Evolutionary conservation across 2,888 invertebrate genomes (phyloP), one percentile per base, ranked within the genome.

Genomic region (Morpho deidamia): DNA sequence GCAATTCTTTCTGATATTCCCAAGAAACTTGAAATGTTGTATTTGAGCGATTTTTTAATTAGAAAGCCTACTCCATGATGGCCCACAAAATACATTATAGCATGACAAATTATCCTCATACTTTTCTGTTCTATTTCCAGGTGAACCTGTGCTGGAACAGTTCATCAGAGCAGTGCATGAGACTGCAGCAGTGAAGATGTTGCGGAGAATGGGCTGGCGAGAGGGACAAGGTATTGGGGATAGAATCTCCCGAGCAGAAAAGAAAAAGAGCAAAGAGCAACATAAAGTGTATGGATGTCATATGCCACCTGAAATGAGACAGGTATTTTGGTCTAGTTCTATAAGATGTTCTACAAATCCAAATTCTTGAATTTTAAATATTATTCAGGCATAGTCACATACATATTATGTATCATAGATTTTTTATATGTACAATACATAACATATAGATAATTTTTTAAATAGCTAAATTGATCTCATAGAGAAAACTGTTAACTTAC

Each of bases 191-290:
- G 94, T 97, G 42, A 91, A 92, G 58, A 91, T 99, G 70, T 85
- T 99, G 38, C 93, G 94, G 51, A 94, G 94, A 62, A 96, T 99
- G 95, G 99, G 99, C 0, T 98, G 99, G 96, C 93, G 94, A 65
- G 94, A 94, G 3, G 97, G 97, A 0, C 96, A 97, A 78, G 97
- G 97, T 1, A 88, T 95, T 0, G 96, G 96, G 0, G 90, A 84
- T 3, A 67, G 91, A 1, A 71, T 88, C 41, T 83, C 84, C 0
- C 70, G 68, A 1, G 68, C 61, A 0, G 88, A 90, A 52, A 91
- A 91, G 67, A 76, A 67, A 23, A 71, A 72, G 0, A 76, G 70
- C 0, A 72, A 65, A n/a, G 65, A 73, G 0, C 78, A 76, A 44
- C 83, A 81, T 35, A 81, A 74, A 47, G 83, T 90, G 0, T 90